Conservation (phyloP, 2,113 vertebrate genomes). For the Chroicocephalus ridibundus region DNA sequence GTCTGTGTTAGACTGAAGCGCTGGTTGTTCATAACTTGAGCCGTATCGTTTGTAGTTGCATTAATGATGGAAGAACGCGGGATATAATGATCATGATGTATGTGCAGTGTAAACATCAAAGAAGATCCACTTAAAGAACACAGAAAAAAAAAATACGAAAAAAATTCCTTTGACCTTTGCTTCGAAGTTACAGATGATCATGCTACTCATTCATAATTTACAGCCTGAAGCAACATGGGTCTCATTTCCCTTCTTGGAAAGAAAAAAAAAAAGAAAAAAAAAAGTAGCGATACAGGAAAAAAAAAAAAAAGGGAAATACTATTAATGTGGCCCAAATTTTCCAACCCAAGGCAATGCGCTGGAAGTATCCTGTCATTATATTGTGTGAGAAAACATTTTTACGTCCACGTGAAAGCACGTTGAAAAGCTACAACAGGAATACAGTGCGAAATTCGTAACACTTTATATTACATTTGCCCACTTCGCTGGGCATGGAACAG, state of each 20-base stretch:
- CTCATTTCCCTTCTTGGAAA: not conserved
- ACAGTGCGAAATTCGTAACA: not conserved
- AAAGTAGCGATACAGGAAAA: not conserved
- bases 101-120: slow-evolving; percentile 60
- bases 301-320: not conserved
- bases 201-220: slow-evolving; percentile 61
- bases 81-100: slow-evolving; percentile 31
- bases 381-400: not conserved
- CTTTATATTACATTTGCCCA: not conserved
- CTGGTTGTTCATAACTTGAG: slow-evolving; percentile 21
- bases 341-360: not conserved
- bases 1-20: not conserved
- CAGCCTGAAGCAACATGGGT: slow-evolving; percentile 1
- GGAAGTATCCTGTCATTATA: not conserved
- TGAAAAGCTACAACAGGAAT: not conserved
- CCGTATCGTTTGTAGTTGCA: not conserved
- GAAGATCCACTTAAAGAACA: slow-evolving; percentile 42
- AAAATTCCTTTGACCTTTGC: slow-evolving; percentile 42
- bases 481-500: not conserved
- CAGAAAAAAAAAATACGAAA: not conserved
- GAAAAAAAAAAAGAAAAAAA: not conserved
- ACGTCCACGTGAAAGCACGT: not conserved
- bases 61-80: slow-evolving; percentile 24
- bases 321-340: not conserved
- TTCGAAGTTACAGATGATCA: slow-evolving; percentile 14